Percentiles rank a stretch among this genome's conserved stretches.
Conservation (phyloP, 1,140 invertebrate genomes). For the Drosophila azteca region DNA sequence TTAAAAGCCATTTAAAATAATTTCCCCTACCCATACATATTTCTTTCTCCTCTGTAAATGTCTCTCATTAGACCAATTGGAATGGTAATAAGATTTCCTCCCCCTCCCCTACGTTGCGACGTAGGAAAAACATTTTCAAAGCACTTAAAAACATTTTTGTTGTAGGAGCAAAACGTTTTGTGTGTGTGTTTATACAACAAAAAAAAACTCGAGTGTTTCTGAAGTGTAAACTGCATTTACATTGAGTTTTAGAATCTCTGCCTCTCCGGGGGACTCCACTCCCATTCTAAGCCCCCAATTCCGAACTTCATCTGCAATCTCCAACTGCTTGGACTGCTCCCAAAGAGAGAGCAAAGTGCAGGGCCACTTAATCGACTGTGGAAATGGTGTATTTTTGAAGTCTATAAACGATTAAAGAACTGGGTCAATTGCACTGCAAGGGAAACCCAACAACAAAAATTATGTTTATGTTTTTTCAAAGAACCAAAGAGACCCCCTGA, state of each 20-base stretch:
- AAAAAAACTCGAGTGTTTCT: slow-evolving; percentile 36
- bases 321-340: slow-evolving; percentile 18
- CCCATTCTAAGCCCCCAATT: background rate
- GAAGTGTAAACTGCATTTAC: slow-evolving; percentile 40
- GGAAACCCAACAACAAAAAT: slow-evolving; percentile 46
- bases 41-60: slow-evolving; percentile 7
- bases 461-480: slow-evolving; percentile 64
- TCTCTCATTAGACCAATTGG: slow-evolving; percentile 35
- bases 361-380: slow-evolving; percentile 68
- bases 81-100: slow-evolving; percentile 24
- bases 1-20: slow-evolving; percentile 10
- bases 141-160: slow-evolving; percentile 45
- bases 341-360: slow-evolving; percentile 38
- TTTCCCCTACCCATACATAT: too few species aligned
- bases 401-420: slow-evolving; percentile 31
- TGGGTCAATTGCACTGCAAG: slow-evolving; percentile 65
- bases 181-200: slow-evolving; percentile 28
- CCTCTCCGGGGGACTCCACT: too few species aligned
- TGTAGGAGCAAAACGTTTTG: slow-evolving; percentile 12
- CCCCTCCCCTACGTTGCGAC: too few species aligned
- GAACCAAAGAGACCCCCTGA: slow-evolving; percentile 16
- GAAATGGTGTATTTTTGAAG: slow-evolving; percentile 38
- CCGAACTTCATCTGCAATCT: slow-evolving; percentile 3
- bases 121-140: slow-evolving; percentile 36
- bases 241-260: background rate